Base-by-base conservation (phyloP, 2,797 vertebrate species). In the Phataginus tricuspis region DNA sequence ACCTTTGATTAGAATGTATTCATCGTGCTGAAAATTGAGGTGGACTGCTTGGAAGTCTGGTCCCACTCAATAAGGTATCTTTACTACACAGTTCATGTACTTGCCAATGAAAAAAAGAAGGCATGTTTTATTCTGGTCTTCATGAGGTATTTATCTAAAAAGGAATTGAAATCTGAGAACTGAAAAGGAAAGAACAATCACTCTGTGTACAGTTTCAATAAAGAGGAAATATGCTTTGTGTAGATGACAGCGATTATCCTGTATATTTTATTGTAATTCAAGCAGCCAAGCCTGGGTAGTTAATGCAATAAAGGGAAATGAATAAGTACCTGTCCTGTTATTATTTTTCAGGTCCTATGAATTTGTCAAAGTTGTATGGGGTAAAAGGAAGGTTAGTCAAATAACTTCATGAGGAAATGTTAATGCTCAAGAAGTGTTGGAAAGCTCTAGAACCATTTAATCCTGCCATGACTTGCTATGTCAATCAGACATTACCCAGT, bases 191-290 rank as follows among this genome's bases (percentile, higher is more conserved):
- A 97, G 79, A 9, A 8, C n/a, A 88, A 78, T 97, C 96, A 87
- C 45, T 45, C 80, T 96, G 61, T 63, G 94, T 94, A 85, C 27
- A 87, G 25, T 96, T 97, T 95, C 96, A 97, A 64, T 93, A 95
- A 96, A 87, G 39, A 84, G 86, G 86, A 93, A 94, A 88, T 94
- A 91, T 86, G 72, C 37, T 90, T 95, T 90, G 14, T 91, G 39
- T 86, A 92, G 96, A 97, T 93, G 77, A 86, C 61, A 90, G 90
- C 86, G 96, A 97, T 98, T 97, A 98, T 86, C 31, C 89, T 97
- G 49, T 91, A 69, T 51, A 77, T 96, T 97, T 97, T 95, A 96
- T 94, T 95, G 39, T 8, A 39, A 71, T 39, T 74, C 1, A 94
- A 95, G 86, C 84, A 96, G 95, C 94, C 80, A 97, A 93, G 88